phyloP scores from a whole-genome alignment of 2,888 invertebrate species.

The Aporophyla nigra region DNA sequence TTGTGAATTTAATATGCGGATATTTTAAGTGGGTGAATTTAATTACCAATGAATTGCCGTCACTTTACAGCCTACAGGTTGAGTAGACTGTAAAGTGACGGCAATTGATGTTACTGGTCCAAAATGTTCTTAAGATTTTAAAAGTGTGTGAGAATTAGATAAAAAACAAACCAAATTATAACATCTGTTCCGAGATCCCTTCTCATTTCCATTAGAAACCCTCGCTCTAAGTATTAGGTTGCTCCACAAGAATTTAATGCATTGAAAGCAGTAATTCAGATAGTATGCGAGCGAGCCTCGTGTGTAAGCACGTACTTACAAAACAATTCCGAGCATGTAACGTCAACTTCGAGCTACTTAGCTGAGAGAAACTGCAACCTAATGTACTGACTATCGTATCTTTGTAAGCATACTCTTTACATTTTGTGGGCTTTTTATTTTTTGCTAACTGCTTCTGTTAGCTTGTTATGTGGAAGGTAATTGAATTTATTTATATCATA shows the following conservation, averaged over 20 bases:
- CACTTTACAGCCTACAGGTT: too few species aligned
- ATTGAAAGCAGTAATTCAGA: constrained; percentile 29
- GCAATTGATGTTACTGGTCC: too few species aligned
- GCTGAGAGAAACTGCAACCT: constrained; percentile 28
- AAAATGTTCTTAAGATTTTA: neutral
- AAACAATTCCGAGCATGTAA: constrained; percentile 51
- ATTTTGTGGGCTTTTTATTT: constrained; percentile 5
- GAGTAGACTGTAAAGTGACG: too few species aligned
- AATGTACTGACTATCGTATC: constrained; percentile 27
- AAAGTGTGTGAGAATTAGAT: neutral
- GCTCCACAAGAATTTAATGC: constrained; percentile 8
- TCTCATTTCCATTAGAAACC: neutral
- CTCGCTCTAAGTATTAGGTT: neutral
- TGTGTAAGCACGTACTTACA: constrained; percentile 51
- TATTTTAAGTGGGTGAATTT: neutral
- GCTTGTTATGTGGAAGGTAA: neutral
- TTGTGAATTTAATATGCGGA: too few species aligned
- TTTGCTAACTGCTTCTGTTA: neutral
- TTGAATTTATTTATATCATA: neutral
- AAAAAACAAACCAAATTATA: neutral
- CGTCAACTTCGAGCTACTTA: constrained; percentile 56
- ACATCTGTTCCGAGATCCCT: neutral
- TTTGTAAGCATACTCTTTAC: neutral
- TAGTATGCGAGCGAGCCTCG: constrained; percentile 17
- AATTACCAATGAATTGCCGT: neutral